Conservation (phyloP, 2,888 invertebrate species). For the Griposia aprilina region DNA sequence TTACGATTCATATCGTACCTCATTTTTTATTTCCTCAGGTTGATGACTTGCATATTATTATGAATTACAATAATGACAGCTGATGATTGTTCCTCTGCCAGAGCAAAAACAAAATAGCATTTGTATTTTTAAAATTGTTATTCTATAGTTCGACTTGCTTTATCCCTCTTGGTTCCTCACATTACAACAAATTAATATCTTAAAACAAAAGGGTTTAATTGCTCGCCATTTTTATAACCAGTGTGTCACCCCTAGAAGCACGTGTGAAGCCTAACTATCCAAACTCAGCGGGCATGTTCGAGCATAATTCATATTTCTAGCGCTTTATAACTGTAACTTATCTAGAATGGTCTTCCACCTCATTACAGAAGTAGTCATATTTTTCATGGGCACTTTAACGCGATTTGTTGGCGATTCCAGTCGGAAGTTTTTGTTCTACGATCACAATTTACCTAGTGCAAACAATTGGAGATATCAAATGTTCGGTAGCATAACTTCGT, state of each 20-base stretch:
- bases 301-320: constrained; percentile 66
- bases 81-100: not conserved
- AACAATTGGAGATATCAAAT: constrained; percentile 13
- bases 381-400: constrained; percentile 43
- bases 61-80: not conserved
- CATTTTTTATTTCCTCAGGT: not conserved
- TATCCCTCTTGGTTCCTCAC: not conserved
- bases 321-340: constrained; percentile 46
- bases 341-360: constrained; percentile 54
- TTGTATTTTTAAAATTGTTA: not conserved
- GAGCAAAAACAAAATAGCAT: not conserved
- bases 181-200: not conserved
- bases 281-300: constrained; percentile 58
- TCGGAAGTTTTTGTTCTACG: constrained; percentile 23
- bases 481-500: not conserved
- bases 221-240: not conserved
- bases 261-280: constrained; percentile 56
- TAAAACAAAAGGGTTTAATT: not conserved
- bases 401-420: constrained; percentile 49
- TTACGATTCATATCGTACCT: not conserved
- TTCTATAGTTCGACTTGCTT: not conserved
- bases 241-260: constrained; percentile 39
- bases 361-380: constrained; percentile 52
- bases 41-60: not conserved
- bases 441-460: constrained; percentile 12